phyloP scores from a whole-genome alignment of 2,797 vertebrate genomes.

The Melanotaenia trifasciata region DNA sequence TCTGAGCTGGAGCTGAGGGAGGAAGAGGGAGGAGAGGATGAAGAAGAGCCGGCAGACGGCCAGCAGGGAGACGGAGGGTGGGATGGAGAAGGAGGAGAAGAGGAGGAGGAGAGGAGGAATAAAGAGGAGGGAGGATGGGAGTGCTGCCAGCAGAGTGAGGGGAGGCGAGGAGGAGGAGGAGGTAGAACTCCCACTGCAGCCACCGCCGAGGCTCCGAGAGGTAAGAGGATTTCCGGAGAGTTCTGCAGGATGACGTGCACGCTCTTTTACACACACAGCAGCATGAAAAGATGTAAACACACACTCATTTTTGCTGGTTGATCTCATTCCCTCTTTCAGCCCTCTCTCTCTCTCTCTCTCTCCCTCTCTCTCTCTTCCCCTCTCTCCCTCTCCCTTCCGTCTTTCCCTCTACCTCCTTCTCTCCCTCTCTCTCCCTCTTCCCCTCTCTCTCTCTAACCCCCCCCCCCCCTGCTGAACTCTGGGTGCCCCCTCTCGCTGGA shows the following conservation, averaged over 20 bases:
- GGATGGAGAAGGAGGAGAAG: constrained; percentile 2
- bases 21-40: constrained; percentile 88
- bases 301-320: constrained; percentile 12
- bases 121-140: constrained; percentile 57
- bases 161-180: constrained; percentile 18
- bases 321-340: constrained; percentile 27
- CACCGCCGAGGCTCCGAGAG: constrained; percentile 61
- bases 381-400: no score
- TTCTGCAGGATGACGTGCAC: constrained; percentile 37
- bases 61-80: constrained; percentile 14
- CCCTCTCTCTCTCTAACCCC: no score
- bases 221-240: constrained; percentile 72
- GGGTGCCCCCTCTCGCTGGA: constrained; percentile 29
- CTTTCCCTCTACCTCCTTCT: no score
- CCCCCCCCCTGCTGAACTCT: constrained; percentile 37
- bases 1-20: constrained; percentile 97
- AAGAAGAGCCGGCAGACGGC: constrained; percentile 53
- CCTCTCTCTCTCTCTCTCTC: constrained; percentile 18
- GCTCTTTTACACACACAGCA: constrained; percentile 1
- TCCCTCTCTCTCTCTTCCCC: not conserved
- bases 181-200: constrained; percentile 55
- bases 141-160: constrained; percentile 60
- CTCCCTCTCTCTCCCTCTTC: no score
- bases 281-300: constrained; percentile 2
- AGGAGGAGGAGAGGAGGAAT: constrained; percentile 4